phyloP scores from a whole-genome alignment of 2,797 vertebrate genomes.

The Nothura maculosa region DNA sequence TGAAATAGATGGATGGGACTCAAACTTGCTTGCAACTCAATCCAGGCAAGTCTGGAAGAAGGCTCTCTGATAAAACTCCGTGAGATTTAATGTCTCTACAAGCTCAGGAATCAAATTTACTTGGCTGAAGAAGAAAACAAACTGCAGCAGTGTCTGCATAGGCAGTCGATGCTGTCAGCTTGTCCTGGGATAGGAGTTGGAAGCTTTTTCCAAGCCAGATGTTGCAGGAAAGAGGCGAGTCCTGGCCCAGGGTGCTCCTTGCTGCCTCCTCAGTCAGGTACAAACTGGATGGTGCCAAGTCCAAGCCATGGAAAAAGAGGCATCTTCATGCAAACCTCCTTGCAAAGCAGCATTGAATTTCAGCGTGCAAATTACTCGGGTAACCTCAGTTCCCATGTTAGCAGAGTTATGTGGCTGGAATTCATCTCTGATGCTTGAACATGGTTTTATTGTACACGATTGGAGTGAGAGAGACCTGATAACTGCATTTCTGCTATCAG shows the following conservation, averaged over 20 bases:
- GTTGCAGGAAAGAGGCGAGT: neutral
- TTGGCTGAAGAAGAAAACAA: neutral
- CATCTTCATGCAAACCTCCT: neutral
- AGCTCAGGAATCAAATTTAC: neutral
- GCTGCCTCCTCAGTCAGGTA: neutral
- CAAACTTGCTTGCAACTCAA: neutral
- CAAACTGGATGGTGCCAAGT: neutral
- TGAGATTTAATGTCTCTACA: neutral
- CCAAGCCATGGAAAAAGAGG: accelerated
- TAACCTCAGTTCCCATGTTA: accelerated
- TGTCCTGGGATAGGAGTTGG: neutral
- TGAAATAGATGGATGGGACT: slow-evolving; percentile 5
- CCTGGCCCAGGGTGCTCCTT: neutral
- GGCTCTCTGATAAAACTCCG: neutral
- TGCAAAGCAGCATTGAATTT: neutral
- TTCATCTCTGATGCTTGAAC: accelerated
- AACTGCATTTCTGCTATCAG: neutral
- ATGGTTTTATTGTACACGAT: accelerated
- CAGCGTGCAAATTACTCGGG: too few species aligned
- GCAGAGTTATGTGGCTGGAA: accelerated
- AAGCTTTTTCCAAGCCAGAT: neutral
- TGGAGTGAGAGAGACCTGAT: neutral
- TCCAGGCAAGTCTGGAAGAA: neutral
- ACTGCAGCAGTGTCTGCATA: neutral
- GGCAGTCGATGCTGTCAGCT: neutral